Percentiles rank a stretch among this genome's conserved stretches.
These are phyloP conservation scores for Sthenelais limicola DNA, from an alignment of 2,888 invertebrate genomes.

Conservation along the genomic window DNA sequence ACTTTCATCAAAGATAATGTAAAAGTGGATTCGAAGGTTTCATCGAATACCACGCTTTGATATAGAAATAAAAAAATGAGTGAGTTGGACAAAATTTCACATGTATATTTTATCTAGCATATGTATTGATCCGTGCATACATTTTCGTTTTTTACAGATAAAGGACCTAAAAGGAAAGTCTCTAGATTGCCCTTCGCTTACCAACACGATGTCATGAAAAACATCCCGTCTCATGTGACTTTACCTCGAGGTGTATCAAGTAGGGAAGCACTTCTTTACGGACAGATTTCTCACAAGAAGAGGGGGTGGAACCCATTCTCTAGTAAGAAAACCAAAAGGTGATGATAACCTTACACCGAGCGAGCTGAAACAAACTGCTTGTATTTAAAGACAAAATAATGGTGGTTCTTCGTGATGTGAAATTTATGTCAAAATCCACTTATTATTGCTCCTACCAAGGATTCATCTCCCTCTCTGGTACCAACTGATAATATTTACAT, in stretches of 20 bases:
- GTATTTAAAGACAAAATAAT: background rate
- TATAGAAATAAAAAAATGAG: too few relatives aligned
- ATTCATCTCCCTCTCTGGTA: too few relatives aligned
- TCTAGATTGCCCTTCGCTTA: conserved; percentile 5
- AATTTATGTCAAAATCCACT: too few relatives aligned
- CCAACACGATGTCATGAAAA: conserved; percentile 27
- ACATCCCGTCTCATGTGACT: conserved; percentile 10
- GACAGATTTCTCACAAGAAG: conserved; percentile 20
- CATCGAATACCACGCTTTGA: too few relatives aligned
- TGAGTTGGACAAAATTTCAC: too few relatives aligned
- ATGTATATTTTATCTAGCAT: too few relatives aligned
- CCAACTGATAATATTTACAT: too few relatives aligned
- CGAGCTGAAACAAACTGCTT: background rate
- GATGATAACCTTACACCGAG: background rate
- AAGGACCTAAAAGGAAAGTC: conserved; percentile 18
- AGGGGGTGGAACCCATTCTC: conserved; percentile 32
- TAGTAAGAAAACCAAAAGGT: conserved; percentile 22
- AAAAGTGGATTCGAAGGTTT: too few relatives aligned
- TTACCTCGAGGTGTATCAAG: conserved; percentile 29
- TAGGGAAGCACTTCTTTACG: conserved; percentile 10
- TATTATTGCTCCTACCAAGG: too few relatives aligned
- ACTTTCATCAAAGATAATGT: too few relatives aligned
- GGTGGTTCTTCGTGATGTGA: too few relatives aligned
- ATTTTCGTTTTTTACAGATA: conserved; percentile 12
- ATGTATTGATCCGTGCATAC: background rate